Conservation (phyloP, 2,888 invertebrate species). For the Lymantria dispar region DNA sequence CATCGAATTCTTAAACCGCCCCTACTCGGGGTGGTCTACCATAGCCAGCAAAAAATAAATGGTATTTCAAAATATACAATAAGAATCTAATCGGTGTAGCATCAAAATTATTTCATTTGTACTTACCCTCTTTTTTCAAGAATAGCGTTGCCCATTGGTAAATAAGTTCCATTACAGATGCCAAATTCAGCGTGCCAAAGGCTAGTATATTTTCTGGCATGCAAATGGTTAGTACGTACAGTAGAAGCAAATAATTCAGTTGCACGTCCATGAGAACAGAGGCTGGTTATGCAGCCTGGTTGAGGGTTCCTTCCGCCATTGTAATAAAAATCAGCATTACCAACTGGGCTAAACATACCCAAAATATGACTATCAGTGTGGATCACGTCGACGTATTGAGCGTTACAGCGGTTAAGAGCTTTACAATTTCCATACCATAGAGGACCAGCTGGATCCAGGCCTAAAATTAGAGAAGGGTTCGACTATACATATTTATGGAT, state of each 20-base stretch:
- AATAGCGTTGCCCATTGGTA: neutral
- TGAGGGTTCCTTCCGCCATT: slow-evolving; percentile 9
- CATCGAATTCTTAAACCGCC: too few species aligned
- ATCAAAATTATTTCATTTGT: neutral
- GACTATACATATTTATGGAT: too few species aligned
- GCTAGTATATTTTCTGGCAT: neutral
- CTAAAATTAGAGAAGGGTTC: slow-evolving; percentile 1
- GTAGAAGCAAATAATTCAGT: slow-evolving; percentile 1
- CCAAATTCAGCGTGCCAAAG: neutral
- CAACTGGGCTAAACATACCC: slow-evolving; percentile 4
- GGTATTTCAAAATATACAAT: too few species aligned
- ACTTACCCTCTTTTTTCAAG: neutral
- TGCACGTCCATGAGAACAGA: neutral
- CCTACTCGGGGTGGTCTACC: too few species aligned
- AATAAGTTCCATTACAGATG: neutral
- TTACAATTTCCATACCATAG: slow-evolving; percentile 1
- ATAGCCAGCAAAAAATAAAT: too few species aligned
- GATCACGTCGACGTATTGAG: slow-evolving; percentile 14
- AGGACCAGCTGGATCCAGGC: slow-evolving; percentile 16
- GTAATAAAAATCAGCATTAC: slow-evolving; percentile 13
- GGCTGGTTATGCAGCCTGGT: slow-evolving; percentile 2
- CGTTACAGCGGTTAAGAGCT: slow-evolving; percentile 1
- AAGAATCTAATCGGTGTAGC: neutral
- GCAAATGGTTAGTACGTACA: neutral
- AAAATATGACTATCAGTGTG: slow-evolving; percentile 10